These are phyloP conservation scores for Pelecanus crispus DNA, from an alignment of 2,113 vertebrate genomes.

Conservation along the genomic window DNA sequence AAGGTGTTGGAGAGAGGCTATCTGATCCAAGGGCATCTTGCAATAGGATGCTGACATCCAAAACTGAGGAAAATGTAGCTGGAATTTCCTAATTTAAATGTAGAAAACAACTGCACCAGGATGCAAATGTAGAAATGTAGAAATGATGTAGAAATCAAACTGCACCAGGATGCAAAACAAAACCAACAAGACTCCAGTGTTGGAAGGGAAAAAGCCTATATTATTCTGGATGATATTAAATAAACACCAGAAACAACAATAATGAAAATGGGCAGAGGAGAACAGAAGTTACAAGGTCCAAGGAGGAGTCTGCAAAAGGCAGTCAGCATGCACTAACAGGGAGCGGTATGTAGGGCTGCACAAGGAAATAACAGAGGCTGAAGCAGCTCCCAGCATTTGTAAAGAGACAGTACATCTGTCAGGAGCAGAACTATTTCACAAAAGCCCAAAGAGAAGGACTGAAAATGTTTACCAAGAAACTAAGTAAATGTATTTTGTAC, in stretches of 20 bases:
- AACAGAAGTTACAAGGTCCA: neutral
- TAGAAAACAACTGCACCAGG: neutral
- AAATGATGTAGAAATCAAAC: too few relatives aligned
- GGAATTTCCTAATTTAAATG: neutral
- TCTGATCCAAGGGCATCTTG: neutral
- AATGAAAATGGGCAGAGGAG: neutral
- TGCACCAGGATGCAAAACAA: neutral
- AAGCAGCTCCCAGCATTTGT: neutral
- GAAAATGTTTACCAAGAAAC: neutral
- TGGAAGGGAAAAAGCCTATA: neutral
- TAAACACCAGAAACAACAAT: neutral
- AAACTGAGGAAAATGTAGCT: neutral
- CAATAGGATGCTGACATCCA: neutral
- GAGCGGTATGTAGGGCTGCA: neutral
- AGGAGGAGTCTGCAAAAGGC: neutral
- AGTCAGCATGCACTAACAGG: neutral
- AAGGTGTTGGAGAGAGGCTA: neutral
- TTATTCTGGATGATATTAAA: neutral
- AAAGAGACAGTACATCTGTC: neutral
- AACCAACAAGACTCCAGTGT: neutral
- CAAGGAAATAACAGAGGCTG: neutral
- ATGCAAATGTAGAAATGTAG: too few relatives aligned
- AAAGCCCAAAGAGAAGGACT: neutral
- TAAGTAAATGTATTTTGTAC: neutral
- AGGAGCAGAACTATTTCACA: neutral